phyloP scores from a whole-genome alignment of 2,888 invertebrate species.

The Osedax frankpressi region DNA sequence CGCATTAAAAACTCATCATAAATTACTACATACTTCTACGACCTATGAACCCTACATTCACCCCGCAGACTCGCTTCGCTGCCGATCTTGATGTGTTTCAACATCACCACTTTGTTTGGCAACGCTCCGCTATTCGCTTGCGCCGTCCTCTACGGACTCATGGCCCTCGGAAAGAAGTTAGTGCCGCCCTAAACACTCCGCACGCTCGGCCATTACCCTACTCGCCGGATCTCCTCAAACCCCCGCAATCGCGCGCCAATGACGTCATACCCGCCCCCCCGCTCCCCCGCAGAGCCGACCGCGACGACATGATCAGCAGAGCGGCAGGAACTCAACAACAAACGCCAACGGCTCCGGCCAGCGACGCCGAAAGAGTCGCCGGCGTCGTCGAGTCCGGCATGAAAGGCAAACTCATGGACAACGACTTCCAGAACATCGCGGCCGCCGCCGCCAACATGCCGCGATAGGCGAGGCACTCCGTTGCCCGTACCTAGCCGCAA shows the following conservation, averaged over 20 bases:
- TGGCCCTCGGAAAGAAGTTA: conserved; percentile 30
- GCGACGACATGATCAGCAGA: neutral
- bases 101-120: conserved; percentile 26
- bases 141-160: conserved; percentile 29
- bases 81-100: conserved; percentile 28
- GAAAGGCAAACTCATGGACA: neutral
- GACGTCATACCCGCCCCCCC: too few species aligned
- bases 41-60: neutral
- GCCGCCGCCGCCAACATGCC: neutral
- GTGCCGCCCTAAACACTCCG: neutral
- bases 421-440: neutral
- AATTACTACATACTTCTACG: neutral
- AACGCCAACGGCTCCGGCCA: neutral
- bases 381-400: neutral
- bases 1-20: too few species aligned
- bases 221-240: too few species aligned
- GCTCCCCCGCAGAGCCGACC: neutral
- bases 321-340: neutral
- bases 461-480: neutral
- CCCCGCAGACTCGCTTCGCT: conserved; percentile 26
- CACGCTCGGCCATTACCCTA: too few species aligned
- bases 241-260: too few species aligned
- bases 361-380: neutral
- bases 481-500: too few species aligned
- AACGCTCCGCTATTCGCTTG: conserved; percentile 27